Conservation (phyloP, 2,113 vertebrate genomes). For the Holacanthus passer region DNA sequence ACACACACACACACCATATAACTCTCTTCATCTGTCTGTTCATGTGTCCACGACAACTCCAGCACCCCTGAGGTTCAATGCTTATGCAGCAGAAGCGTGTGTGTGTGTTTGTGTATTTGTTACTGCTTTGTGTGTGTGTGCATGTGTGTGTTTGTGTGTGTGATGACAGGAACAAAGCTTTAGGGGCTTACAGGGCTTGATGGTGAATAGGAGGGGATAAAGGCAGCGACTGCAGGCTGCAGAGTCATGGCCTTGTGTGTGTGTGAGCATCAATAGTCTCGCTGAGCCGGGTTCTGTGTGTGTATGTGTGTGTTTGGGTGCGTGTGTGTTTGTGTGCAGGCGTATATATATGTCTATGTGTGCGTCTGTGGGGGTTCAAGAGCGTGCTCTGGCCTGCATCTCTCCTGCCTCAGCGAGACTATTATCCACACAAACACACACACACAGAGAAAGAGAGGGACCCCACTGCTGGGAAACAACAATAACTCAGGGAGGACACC, state of each 20-base stretch:
- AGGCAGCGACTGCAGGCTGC: slow-evolving; percentile 73
- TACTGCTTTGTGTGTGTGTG: slow-evolving; percentile 40
- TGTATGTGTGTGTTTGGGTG: slow-evolving; percentile 13
- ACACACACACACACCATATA: slow-evolving; percentile 4
- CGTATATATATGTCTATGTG: slow-evolving; percentile 22
- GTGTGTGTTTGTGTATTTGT: slow-evolving; percentile 48
- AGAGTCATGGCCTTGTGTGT: slow-evolving; percentile 82
- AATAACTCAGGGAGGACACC: slow-evolving; percentile 20
- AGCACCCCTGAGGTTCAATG: slow-evolving; percentile 68
- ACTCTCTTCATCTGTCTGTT: slow-evolving; percentile 31
- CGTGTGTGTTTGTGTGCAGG: slow-evolving; percentile 37
- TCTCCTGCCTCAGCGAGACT: slow-evolving; percentile 78
- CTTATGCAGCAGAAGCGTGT: slow-evolving; percentile 76
- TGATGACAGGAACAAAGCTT: slow-evolving; percentile 70
- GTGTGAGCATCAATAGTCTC: slow-evolving; percentile 87
- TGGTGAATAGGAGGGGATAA: slow-evolving; percentile 77
- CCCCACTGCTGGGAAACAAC: slow-evolving; percentile 18
- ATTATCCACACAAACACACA: slow-evolving; percentile 61
- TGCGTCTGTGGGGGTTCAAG: slow-evolving; percentile 39
- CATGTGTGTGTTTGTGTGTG: slow-evolving; percentile 29
- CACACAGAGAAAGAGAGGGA: slow-evolving; percentile 13
- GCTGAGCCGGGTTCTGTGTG: slow-evolving; percentile 86
- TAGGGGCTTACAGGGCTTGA: slow-evolving; percentile 72
- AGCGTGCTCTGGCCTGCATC: slow-evolving; percentile 61
- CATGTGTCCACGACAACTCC: slow-evolving; percentile 56